Evolutionary conservation across 2,797 vertebrate species (phyloP), one percentile per base, ranked within the genome.

Genomic region (Catharus ustulatus): DNA sequence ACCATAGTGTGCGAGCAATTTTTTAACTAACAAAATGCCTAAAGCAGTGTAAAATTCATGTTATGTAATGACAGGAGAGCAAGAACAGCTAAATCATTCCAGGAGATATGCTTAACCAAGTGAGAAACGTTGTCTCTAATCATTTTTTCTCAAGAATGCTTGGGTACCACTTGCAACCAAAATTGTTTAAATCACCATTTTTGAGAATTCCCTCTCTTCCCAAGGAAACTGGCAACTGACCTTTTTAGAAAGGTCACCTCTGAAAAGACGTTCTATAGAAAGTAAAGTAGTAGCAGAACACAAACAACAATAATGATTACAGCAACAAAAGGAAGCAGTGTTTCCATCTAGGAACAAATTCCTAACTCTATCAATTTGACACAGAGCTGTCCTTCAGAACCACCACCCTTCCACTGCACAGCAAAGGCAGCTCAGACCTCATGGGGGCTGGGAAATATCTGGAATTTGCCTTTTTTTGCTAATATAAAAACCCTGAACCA

Each of bases 41-140:
- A 97, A 90, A 96, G 95, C 83, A 55, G 77, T 90, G 86, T 92
- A 95, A 96, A 95, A 95, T 83, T 89, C 54, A 32, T 34, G 24
- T 97, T 97, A 95, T 26, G 59, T 91, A 97, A 98, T 87, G 73
- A 92, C 76, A 73, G 80, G 86, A 79, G 91, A 95, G 63, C 77
- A 94, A 82, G 85, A 96, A 94, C 87, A 92, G 71, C 72, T 94
- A 93, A 95, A 93, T 94, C 81, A 94, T 84, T 94, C 57, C 93
- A 97, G 62, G 82, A 96, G 86, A 95, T 90, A 66, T 66, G 52
- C 80, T 97, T 91, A 96, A 85, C 51, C 75, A 92, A 92, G 78
- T 86, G 58, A 54, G 83, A 93, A 94, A 93, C 6, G 3, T 38
- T 66, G 93, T 74, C 63, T 73, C 74, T 87, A 86, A 94, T 93